phyloP scores from a whole-genome alignment of 2,888 invertebrate genomes.

The Oasisia sp. region DNA sequence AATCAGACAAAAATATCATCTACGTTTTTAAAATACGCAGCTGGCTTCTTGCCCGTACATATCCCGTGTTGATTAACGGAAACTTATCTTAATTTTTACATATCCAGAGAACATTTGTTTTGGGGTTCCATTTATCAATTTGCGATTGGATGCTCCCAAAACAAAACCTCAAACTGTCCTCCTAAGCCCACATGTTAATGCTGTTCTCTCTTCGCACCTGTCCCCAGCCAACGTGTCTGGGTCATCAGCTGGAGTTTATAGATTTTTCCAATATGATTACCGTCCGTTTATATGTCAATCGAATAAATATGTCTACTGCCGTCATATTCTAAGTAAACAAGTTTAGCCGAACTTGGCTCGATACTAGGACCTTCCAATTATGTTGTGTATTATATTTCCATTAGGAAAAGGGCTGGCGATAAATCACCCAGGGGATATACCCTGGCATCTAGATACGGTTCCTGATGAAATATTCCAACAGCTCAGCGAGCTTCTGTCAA shows the following conservation, averaged over 20 bases:
- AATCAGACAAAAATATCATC: neutral
- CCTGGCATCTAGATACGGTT: no score
- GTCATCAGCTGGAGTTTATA: no score
- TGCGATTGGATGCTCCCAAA: no score
- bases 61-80: neutral
- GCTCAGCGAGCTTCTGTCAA: no score
- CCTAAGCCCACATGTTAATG: no score
- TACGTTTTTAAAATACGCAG: neutral
- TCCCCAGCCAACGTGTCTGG: no score
- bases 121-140: no score
- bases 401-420: neutral
- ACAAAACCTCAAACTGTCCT: no score
- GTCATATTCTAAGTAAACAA: constrained; percentile 4
- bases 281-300: neutral
- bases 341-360: neutral
- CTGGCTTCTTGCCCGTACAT: neutral
- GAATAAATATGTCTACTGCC: neutral
- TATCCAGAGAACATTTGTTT: no score
- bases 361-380: neutral
- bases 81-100: no score
- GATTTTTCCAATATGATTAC: neutral
- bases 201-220: no score
- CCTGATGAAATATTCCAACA: no score
- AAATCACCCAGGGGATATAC: neutral
- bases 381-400: constrained; percentile 14